phyloP scores from a whole-genome alignment of 1,140 invertebrate genomes.

The Ooceraea biroi region DNA sequence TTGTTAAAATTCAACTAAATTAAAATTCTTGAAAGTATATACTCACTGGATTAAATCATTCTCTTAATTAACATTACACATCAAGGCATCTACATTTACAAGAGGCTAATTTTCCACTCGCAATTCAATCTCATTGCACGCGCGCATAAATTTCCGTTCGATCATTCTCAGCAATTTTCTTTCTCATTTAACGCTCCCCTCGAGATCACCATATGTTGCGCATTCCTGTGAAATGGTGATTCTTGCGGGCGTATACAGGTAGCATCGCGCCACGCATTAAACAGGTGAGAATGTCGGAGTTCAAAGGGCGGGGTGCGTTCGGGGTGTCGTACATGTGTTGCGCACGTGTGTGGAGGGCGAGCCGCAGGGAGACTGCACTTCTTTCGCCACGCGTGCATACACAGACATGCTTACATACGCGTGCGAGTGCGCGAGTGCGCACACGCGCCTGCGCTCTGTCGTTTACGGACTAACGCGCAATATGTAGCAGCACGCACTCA shows the following conservation, averaged over 20 bases:
- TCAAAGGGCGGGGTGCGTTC: constrained; percentile 32
- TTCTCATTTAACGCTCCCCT: no score
- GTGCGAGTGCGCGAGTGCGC: not conserved
- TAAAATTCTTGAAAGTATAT: no score
- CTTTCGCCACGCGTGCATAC: constrained; percentile 9
- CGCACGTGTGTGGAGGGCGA: constrained; percentile 21
- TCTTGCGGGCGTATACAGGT: not conserved
- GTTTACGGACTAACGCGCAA: constrained; percentile 48
- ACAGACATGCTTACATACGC: not conserved
- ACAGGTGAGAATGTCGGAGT: constrained; percentile 42
- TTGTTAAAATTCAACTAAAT: not conserved
- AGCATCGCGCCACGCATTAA: not conserved
- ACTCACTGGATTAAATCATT: no score
- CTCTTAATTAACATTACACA: not conserved
- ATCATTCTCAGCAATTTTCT: no score
- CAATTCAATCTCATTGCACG: no score
- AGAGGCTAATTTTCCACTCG: no score
- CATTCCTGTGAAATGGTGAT: not conserved
- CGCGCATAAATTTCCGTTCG: no score
- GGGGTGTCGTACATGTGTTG: constrained; percentile 14
- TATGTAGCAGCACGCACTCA: constrained; percentile 57
- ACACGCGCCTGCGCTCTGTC: not conserved
- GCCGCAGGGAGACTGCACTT: constrained; percentile 12
- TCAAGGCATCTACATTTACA: no score
- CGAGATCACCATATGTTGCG: not conserved